Evolutionary conservation across 2,113 vertebrate species (phyloP).

Genomic region (mouse (Mus musculus)): GRCm39 chr5:112318501-112319000

Average conservation of each 20-base stretch:
- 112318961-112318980: not conserved
- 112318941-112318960: not conserved
- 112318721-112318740: not conserved
- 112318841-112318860: not conserved
- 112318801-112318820: not conserved
- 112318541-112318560: slow-evolving; percentile 51
- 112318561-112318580: slow-evolving; percentile 60
- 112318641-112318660: slow-evolving; percentile 48
- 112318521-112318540: not conserved
- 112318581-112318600: slow-evolving; percentile 73
- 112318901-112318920: fast-evolving
- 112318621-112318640: slow-evolving; percentile 70
- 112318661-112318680: slow-evolving; percentile 73
- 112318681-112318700: not conserved
- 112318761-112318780: not conserved
- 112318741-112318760: not conserved
- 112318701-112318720: not conserved
- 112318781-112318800: not conserved
- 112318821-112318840: not conserved
- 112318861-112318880: not conserved
- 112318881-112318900: not conserved
- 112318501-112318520: fast-evolving
- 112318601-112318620: slow-evolving; percentile 78
- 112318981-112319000: not conserved
- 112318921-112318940: too few relatives aligned